Evolutionary conservation across 2,797 vertebrate genomes (phyloP).

Genomic region (Lagorchestes hirsutus): DNA sequence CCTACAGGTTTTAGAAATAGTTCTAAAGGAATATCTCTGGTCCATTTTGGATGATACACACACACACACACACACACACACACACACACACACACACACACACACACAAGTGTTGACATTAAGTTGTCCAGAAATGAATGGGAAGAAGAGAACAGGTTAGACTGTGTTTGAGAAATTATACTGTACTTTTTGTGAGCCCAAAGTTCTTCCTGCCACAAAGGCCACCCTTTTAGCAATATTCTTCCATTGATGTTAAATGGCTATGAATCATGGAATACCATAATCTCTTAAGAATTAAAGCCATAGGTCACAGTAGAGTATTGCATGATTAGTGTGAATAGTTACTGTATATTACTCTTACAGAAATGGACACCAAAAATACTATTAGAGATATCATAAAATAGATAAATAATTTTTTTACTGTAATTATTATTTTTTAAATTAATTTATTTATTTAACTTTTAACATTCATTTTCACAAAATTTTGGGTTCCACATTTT

Average conservation of each 20-base stretch:
- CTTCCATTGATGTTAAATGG: background rate
- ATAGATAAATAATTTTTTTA: background rate
- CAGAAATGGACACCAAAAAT: background rate
- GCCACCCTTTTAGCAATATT: background rate
- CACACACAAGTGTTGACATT: background rate
- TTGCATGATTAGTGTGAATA: background rate
- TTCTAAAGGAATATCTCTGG: background rate
- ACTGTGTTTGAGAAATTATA: background rate
- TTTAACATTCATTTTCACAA: too few species aligned
- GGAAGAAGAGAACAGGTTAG: background rate
- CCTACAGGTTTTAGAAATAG: background rate
- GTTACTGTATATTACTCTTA: background rate
- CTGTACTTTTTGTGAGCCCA: background rate
- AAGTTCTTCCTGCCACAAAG: background rate
- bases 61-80: background rate
- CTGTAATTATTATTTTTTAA: too few species aligned
- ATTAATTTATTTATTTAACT: too few species aligned
- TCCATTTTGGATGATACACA: background rate
- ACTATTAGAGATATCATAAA: background rate
- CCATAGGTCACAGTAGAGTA: background rate
- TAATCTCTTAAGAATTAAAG: background rate
- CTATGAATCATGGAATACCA: background rate
- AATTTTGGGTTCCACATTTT: too few species aligned
- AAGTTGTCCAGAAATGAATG: background rate
- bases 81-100: background rate